Percentiles rank a stretch among this genome's conserved stretches.
Conservation (phyloP, 2,888 invertebrate species). For the Parnassius smintheus region DNA sequence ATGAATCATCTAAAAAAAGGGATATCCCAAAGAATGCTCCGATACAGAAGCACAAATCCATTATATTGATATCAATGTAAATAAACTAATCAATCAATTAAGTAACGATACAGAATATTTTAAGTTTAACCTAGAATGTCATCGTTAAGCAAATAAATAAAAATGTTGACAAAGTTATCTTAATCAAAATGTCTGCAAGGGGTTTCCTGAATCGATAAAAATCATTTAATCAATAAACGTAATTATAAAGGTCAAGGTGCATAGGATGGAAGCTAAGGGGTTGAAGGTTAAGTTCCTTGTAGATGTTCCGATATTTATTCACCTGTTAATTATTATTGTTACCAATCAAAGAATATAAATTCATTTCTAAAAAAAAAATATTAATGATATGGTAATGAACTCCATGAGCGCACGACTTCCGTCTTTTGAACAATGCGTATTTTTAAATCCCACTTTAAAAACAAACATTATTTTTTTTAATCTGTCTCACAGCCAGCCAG, state of each 20-base stretch:
- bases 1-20: conserved; percentile 33
- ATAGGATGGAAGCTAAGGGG: too few species aligned
- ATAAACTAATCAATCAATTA: conserved; percentile 35
- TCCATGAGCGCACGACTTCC: too few species aligned
- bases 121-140: conserved; percentile 10
- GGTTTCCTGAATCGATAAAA: conserved; percentile 21
- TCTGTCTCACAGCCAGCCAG: too few species aligned
- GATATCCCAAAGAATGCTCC: conserved; percentile 32
- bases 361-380: too few species aligned
- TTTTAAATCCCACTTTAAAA: too few species aligned
- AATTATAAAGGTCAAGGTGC: conserved; percentile 18
- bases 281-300: too few species aligned
- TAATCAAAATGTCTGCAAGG: conserved; percentile 10
- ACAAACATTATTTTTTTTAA: too few species aligned
- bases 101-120: conserved; percentile 11
- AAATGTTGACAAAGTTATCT: conserved; percentile 3
- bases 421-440: too few species aligned
- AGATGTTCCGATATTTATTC: too few species aligned
- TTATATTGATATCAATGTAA: conserved; percentile 36
- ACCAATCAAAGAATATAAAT: too few species aligned
- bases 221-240: conserved; percentile 8
- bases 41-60: conserved; percentile 30
- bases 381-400: too few species aligned
- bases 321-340: too few species aligned
- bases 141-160: conserved; percentile 17